Conservation (phyloP, 1,140 invertebrate species). For the Lutraria rhynchaena region DNA sequence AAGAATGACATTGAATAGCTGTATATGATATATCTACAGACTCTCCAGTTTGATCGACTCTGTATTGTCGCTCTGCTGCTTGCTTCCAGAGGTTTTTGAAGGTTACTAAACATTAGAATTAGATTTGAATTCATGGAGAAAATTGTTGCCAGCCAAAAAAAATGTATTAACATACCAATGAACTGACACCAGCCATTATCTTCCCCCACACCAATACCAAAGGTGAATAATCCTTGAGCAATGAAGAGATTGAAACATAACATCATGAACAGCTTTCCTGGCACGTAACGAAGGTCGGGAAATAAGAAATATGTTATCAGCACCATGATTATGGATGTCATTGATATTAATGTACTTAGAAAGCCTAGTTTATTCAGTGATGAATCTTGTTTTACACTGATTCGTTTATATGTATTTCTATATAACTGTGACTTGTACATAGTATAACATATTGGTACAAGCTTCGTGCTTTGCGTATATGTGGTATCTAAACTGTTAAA, state of each 20-base stretch:
- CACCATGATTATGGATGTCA: background rate
- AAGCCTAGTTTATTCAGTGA: background rate
- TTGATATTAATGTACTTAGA: constrained; percentile 1
- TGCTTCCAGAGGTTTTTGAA: background rate
- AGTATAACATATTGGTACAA: constrained; percentile 4
- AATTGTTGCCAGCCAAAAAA: constrained; percentile 11
- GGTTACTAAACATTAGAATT: background rate
- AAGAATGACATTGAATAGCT: background rate
- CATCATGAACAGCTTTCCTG: constrained; percentile 32
- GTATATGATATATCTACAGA: constrained; percentile 2
- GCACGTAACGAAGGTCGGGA: constrained; percentile 6
- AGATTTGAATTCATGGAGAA: constrained; percentile 19
- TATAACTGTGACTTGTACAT: constrained; percentile 6
- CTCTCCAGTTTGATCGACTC: background rate
- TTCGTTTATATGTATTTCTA: background rate
- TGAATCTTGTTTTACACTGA: background rate
- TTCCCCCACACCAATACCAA: background rate
- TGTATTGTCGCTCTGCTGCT: background rate
- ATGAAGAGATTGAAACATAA: constrained; percentile 21
- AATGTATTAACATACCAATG: constrained; percentile 14
- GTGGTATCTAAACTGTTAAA: background rate
- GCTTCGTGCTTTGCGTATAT: background rate
- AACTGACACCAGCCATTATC: background rate
- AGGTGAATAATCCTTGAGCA: constrained; percentile 7
- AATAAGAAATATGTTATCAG: constrained; percentile 22